Evolutionary conservation across 2,888 invertebrate species (phyloP).

Genomic region (Anarsia innoxiella): DNA sequence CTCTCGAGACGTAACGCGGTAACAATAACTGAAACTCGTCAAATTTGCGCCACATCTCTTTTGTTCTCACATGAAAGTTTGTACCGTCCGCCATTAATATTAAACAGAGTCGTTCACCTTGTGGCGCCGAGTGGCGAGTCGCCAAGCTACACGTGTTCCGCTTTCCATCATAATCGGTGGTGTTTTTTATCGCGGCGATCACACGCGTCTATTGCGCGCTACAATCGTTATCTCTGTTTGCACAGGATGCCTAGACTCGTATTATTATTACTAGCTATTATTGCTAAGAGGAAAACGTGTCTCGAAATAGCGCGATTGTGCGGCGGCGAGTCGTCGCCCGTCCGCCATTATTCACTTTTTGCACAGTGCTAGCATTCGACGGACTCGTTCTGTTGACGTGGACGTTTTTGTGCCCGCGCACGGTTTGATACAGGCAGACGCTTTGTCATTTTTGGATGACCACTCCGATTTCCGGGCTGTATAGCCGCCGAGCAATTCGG

Average conservation of each 20-base stretch:
- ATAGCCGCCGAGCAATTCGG: constrained; percentile 17
- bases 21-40: neutral
- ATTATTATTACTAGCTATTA: constrained; percentile 48
- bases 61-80: neutral
- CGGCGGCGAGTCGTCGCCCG: constrained; percentile 34
- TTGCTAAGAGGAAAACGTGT: constrained; percentile 61
- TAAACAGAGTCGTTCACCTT: constrained; percentile 48
- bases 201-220: constrained; percentile 22
- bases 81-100: constrained; percentile 21
- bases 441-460: constrained; percentile 53
- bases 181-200: neutral
- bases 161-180: constrained; percentile 24
- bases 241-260: constrained; percentile 31
- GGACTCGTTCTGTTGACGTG: constrained; percentile 40
- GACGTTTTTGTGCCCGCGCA: constrained; percentile 47
- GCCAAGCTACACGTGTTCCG: constrained; percentile 34
- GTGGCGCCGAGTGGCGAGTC: constrained; percentile 17
- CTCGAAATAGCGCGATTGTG: constrained; percentile 62
- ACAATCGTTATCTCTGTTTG: constrained; percentile 37
- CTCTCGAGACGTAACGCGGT: too few species aligned
- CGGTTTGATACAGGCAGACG: constrained; percentile 39
- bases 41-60: neutral
- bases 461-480: constrained; percentile 45
- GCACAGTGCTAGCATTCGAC: constrained; percentile 29
- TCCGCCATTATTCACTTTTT: constrained; percentile 62